Percentiles rank a stretch among this genome's conserved stretches.
phyloP scores from a whole-genome alignment of 2,113 vertebrate species.

The Misgurnus anguillicaudatus region DNA sequence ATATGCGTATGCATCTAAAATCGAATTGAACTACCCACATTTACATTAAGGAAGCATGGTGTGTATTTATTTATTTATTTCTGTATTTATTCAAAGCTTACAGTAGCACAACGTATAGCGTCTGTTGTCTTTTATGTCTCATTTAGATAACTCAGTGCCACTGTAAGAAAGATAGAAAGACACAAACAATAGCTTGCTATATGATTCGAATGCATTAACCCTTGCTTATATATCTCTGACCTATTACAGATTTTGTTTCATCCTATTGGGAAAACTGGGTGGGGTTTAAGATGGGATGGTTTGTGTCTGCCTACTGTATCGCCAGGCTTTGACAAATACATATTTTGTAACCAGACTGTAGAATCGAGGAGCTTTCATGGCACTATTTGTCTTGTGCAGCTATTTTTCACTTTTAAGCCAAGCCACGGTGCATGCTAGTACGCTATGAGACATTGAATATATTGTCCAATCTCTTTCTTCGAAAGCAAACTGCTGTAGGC shows the following conservation, averaged over 20 bases:
- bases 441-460: constrained; percentile 65
- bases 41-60: constrained; percentile 25
- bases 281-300: constrained; percentile 8
- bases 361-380: constrained; percentile 59
- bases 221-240: background rate
- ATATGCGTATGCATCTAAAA: constrained; percentile 1
- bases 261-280: background rate
- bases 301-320: background rate
- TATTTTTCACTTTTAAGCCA: constrained; percentile 63
- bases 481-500: constrained; percentile 64
- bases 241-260: background rate
- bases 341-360: constrained; percentile 61
- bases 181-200: too few relatives aligned
- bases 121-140: constrained; percentile 59
- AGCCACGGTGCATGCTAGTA: constrained; percentile 74
- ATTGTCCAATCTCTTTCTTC: constrained; percentile 54
- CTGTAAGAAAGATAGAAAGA: too few relatives aligned
- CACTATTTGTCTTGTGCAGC: constrained; percentile 66
- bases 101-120: constrained; percentile 45
- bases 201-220: background rate
- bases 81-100: constrained; percentile 61
- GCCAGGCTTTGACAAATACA: constrained; percentile 36
- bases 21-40: constrained; percentile 10
- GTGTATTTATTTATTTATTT: constrained; percentile 61
- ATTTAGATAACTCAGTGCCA: constrained; percentile 54